A percentile compares a stretch with the other conserved stretches of the same genome.
These are phyloP conservation scores for Drosophila suboccidentalis DNA, from an alignment of 2,888 invertebrate genomes.

Conservation along the genomic window DNA sequence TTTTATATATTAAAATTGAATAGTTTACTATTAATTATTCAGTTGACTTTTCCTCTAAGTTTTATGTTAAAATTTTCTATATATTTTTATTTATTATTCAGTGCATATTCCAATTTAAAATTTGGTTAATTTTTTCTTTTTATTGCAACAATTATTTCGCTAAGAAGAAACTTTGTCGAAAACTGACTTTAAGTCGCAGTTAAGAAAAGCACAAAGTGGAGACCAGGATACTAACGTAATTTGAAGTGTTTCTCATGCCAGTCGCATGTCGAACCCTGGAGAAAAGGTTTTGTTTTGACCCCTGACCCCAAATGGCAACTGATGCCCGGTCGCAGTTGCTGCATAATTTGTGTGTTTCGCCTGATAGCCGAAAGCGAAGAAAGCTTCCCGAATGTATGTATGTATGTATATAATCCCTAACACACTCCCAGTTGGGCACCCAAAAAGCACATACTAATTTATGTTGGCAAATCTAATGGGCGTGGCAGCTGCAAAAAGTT, in stretches of 20 bases:
- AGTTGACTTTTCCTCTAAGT: too few relatives aligned
- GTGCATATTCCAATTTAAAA: too few relatives aligned
- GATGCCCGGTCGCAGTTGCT: conserved; percentile 38
- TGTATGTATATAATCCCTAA: conserved; percentile 12
- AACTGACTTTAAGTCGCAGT: conserved; percentile 22
- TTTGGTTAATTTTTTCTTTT: too few relatives aligned
- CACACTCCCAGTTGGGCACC: conserved; percentile 20
- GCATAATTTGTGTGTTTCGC: conserved; percentile 46
- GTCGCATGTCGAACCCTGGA: conserved; percentile 10
- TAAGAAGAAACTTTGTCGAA: not conserved
- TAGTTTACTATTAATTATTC: too few relatives aligned
- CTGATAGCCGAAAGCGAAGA: conserved; percentile 27
- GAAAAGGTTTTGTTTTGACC: conserved; percentile 22
- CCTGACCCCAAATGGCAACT: conserved; percentile 28
- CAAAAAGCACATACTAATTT: conserved; percentile 38
- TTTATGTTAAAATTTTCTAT: too few relatives aligned
- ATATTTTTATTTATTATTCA: too few relatives aligned
- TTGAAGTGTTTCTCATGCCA: conserved; percentile 24
- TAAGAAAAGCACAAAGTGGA: not conserved
- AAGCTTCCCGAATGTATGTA: not conserved
- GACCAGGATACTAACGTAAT: conserved; percentile 19
- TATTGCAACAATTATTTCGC: too few relatives aligned
- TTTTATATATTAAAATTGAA: too few relatives aligned
- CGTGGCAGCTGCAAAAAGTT: conserved; percentile 55
- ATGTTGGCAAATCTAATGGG: conserved; percentile 43